Percentiles rank a stretch among this genome's conserved stretches.
Conservation (phyloP, 2,888 invertebrate genomes). For the Germaria angustata region DNA sequence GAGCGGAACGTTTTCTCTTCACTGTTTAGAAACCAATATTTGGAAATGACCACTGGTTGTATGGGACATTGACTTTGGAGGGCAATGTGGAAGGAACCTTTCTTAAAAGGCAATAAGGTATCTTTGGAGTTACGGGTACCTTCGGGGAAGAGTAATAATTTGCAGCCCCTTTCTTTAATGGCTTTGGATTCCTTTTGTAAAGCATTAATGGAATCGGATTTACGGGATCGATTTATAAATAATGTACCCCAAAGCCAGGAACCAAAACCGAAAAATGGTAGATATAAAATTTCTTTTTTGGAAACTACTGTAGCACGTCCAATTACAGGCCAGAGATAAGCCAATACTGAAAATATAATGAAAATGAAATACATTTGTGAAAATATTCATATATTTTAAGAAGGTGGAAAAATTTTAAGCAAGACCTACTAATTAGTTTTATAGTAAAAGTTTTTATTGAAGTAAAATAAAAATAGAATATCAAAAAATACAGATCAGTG, state of each 20-base stretch:
- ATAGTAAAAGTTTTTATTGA: too few relatives aligned
- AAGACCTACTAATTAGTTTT: too few relatives aligned
- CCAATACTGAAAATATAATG: constrained; percentile 82
- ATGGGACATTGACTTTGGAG: constrained; percentile 90
- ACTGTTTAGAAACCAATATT: constrained; percentile 87
- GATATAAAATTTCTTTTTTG: constrained; percentile 90
- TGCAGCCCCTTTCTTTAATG: constrained; percentile 85
- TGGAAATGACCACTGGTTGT: constrained; percentile 93
- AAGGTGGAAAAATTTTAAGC: too few relatives aligned
- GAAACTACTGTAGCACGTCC: constrained; percentile 90
- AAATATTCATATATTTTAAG: background rate
- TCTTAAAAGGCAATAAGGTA: constrained; percentile 93
- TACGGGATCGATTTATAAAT: constrained; percentile 90
- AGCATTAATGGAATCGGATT: constrained; percentile 85
- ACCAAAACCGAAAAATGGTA: constrained; percentile 91
- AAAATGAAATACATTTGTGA: background rate
- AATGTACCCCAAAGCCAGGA: constrained; percentile 94
- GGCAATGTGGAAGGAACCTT: constrained; percentile 97
- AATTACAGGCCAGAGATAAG: constrained; percentile 91
- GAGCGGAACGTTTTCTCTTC: constrained; percentile 84
- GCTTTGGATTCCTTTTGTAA: constrained; percentile 87
- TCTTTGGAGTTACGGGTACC: constrained; percentile 91
- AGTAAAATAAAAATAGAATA: too few relatives aligned
- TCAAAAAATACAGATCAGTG: too few relatives aligned
- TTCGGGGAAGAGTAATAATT: constrained; percentile 94